A percentile compares a stretch with the other conserved stretches of the same genome.
Evolutionary conservation across 2,888 invertebrate genomes (phyloP).

Genomic region (Pseudococcus viburni): DNA sequence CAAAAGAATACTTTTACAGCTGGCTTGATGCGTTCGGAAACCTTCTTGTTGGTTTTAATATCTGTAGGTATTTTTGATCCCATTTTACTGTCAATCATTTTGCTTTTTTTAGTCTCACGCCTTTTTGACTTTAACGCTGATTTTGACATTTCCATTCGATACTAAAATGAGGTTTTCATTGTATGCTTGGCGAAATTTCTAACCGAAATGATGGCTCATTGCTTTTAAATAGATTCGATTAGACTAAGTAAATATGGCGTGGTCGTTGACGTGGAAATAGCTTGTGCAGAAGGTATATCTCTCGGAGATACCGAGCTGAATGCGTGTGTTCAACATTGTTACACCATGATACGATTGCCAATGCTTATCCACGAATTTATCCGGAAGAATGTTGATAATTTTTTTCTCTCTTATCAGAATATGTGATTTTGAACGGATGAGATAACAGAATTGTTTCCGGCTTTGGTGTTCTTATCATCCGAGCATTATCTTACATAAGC

Average conservation of each 20-base stretch:
- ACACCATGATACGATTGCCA: not conserved
- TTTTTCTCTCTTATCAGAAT: not conserved
- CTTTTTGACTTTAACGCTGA: slow-evolving; percentile 61
- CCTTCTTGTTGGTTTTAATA: slow-evolving; percentile 47
- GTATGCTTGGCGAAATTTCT: slow-evolving; percentile 47
- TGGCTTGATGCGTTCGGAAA: slow-evolving; percentile 5
- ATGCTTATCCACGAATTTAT: not conserved
- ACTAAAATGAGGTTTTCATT: slow-evolving; percentile 55
- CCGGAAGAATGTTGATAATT: slow-evolving; percentile 18
- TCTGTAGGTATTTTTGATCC: slow-evolving; percentile 49
- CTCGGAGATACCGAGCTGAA: not conserved
- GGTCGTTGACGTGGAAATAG: slow-evolving; percentile 47
- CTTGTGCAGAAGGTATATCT: slow-evolving; percentile 24
- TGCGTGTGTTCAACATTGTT: slow-evolving; percentile 25
- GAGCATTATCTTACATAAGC: not conserved
- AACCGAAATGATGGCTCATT: slow-evolving; percentile 54
- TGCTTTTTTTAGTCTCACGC: slow-evolving; percentile 55
- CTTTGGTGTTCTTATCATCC: not conserved
- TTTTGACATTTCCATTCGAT: slow-evolving; percentile 61
- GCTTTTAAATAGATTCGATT: slow-evolving; percentile 57
- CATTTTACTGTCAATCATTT: slow-evolving; percentile 61
- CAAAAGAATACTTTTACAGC: slow-evolving; percentile 55
- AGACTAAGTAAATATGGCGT: slow-evolving; percentile 51
- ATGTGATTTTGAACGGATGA: slow-evolving; percentile 18
- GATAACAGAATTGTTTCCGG: not conserved